Conservation (phyloP, 2,888 invertebrate genomes). For the Ecliptopera silaceata region DNA sequence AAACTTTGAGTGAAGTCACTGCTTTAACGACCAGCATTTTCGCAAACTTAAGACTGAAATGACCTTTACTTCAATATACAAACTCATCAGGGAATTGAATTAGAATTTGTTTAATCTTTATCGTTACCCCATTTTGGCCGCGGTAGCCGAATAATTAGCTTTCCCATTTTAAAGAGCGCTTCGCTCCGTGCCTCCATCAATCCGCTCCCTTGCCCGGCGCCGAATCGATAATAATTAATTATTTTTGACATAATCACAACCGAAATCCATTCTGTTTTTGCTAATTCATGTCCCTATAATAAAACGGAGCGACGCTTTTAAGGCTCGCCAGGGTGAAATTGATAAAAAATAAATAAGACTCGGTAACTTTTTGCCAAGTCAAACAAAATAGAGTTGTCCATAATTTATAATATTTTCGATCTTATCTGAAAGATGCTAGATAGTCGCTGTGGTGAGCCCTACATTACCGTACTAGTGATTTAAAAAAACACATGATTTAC, state of each 20-base stretch:
- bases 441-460: slow-evolving; percentile 17
- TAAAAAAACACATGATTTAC: no score
- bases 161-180: slow-evolving; percentile 74
- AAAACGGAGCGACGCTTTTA: slow-evolving; percentile 78
- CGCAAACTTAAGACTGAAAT: slow-evolving; percentile 21
- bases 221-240: slow-evolving; percentile 88
- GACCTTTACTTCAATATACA: slow-evolving; percentile 35
- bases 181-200: slow-evolving; percentile 65
- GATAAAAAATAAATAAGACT: slow-evolving; percentile 81
- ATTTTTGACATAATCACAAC: slow-evolving; percentile 88
- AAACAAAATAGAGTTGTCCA: slow-evolving; percentile 67
- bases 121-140: slow-evolving; percentile 55
- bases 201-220: slow-evolving; percentile 69
- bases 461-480: slow-evolving; percentile 26
- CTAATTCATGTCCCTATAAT: slow-evolving; percentile 86
- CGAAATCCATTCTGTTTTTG: slow-evolving; percentile 86
- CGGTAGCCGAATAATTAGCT: slow-evolving; percentile 75
- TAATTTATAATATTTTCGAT: slow-evolving; percentile 68
- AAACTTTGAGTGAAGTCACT: slow-evolving; percentile 52
- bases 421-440: slow-evolving; percentile 41
- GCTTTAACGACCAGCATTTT: slow-evolving; percentile 39
- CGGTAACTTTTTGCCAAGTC: slow-evolving; percentile 71
- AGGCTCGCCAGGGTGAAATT: slow-evolving; percentile 72
- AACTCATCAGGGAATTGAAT: slow-evolving; percentile 14
- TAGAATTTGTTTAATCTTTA: slow-evolving; percentile 37